These are phyloP conservation scores for Limenitis arthemis DNA, from an alignment of 2,888 invertebrate species.

Conservation along the genomic window DNA sequence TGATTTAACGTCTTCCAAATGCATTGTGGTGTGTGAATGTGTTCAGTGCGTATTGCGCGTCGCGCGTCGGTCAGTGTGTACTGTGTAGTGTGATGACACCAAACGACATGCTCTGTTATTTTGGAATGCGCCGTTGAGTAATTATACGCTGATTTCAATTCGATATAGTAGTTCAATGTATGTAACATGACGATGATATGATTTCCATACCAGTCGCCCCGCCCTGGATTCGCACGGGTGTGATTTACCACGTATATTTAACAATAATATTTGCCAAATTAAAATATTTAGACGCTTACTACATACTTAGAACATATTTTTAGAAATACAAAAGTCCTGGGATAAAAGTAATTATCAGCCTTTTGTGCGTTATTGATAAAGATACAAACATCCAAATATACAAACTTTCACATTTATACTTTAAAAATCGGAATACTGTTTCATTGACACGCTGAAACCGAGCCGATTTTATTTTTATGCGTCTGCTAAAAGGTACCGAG, in stretches of 20 bases:
- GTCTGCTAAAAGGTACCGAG: constrained; percentile 46
- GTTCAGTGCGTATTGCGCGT: constrained; percentile 4
- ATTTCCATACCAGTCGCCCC: no score
- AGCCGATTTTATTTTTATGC: constrained; percentile 43
- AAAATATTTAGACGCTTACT: no score
- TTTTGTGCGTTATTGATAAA: no score
- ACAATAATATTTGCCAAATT: no score
- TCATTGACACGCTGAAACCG: constrained; percentile 29
- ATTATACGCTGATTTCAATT: constrained; percentile 24
- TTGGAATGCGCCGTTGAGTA: constrained; percentile 29
- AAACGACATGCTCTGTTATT: constrained; percentile 34
- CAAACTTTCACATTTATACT: no score
- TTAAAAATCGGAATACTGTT: constrained; percentile 23
- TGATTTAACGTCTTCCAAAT: no score
- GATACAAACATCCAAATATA: no score
- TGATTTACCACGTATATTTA: no score
- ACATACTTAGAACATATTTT: no score
- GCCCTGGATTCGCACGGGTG: no score
- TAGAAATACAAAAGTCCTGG: no score
- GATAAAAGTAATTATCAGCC: no score
- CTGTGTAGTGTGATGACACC: constrained; percentile 34
- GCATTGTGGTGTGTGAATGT: neutral
- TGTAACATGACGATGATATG: constrained; percentile 6
- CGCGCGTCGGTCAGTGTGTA: constrained; percentile 15
- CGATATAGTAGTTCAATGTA: constrained; percentile 14